These are phyloP conservation scores for Cossypha caffra DNA, from an alignment of 2,797 vertebrate genomes.

Conservation along the genomic window DNA sequence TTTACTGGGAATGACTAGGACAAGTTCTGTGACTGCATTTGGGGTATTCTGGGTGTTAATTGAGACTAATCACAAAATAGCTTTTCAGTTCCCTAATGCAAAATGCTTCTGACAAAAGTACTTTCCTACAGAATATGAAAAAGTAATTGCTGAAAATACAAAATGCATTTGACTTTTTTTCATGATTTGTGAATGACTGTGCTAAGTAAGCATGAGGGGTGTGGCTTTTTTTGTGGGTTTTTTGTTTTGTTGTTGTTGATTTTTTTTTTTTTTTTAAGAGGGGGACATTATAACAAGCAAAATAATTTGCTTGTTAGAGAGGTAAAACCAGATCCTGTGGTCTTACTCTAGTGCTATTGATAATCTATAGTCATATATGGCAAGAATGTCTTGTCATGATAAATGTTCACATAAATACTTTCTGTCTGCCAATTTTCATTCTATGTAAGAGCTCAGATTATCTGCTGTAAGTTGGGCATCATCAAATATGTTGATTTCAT, in stretches of 20 bases:
- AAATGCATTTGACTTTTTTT: not conserved
- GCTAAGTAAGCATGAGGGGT: not conserved
- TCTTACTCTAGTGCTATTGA: not conserved
- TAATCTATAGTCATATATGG: not conserved
- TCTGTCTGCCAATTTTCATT: not conserved
- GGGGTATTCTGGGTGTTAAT: not conserved
- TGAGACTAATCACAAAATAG: not conserved
- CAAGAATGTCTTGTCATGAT: not conserved
- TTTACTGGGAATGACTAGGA: not conserved
- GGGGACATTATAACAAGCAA: not conserved
- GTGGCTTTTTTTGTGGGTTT: no score
- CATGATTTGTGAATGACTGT: not conserved
- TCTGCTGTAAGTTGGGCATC: not conserved
- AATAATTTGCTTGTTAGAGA: not conserved
- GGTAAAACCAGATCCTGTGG: not conserved
- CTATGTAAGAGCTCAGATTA: not conserved
- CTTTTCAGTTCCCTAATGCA: not conserved
- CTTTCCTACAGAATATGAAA: not conserved
- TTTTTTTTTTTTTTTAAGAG: not conserved
- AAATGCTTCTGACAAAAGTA: not conserved
- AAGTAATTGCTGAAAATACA: not conserved
- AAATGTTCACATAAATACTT: not conserved
- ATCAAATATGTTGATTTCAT: not conserved
- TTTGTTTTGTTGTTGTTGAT: not conserved
- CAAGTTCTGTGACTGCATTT: not conserved